These are phyloP conservation scores for Miniopterus natalensis DNA, from an alignment of 2,113 vertebrate genomes.

Conservation along the genomic window DNA sequence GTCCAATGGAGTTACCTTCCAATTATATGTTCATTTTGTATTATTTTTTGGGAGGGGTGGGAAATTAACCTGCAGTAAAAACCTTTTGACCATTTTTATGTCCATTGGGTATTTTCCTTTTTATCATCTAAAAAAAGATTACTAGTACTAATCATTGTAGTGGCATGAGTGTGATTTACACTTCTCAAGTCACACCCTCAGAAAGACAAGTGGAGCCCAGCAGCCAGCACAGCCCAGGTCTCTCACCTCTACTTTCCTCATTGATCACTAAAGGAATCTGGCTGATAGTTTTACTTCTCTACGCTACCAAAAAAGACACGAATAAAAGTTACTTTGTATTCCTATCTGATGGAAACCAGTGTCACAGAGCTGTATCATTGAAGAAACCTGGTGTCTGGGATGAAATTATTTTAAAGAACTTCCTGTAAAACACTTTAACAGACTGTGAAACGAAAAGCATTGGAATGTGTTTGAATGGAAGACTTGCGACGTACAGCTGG, in stretches of 20 bases:
- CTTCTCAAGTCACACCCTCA: conserved; percentile 59
- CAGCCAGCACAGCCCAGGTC: background rate
- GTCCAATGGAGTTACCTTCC: conserved; percentile 49
- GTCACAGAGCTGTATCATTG: conserved; percentile 35
- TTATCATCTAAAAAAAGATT: conserved; percentile 67
- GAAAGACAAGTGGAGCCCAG: conserved; percentile 45
- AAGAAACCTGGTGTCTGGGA: conserved; percentile 56
- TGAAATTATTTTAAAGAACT: conserved; percentile 57
- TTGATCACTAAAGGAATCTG: conserved; percentile 39
- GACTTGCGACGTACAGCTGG: conserved; percentile 11
- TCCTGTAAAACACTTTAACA: conserved; percentile 20
- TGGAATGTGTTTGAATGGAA: conserved; percentile 19
- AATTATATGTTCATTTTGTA: conserved; percentile 75
- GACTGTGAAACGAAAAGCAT: conserved; percentile 56
- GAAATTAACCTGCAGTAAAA: conserved; percentile 63
- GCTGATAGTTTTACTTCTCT: conserved; percentile 27
- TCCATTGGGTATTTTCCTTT: conserved; percentile 75
- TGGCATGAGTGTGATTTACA: conserved; percentile 61
- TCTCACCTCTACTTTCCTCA: background rate
- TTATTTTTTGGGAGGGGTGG: conserved; percentile 24
- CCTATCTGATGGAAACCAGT: conserved; percentile 32
- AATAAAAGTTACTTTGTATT: conserved; percentile 41
- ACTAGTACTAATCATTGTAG: conserved; percentile 74
- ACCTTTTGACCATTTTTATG: conserved; percentile 70
- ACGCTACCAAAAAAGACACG: background rate